Conservation (phyloP, 2,113 vertebrate species). For the Chaetura pelagica region DNA sequence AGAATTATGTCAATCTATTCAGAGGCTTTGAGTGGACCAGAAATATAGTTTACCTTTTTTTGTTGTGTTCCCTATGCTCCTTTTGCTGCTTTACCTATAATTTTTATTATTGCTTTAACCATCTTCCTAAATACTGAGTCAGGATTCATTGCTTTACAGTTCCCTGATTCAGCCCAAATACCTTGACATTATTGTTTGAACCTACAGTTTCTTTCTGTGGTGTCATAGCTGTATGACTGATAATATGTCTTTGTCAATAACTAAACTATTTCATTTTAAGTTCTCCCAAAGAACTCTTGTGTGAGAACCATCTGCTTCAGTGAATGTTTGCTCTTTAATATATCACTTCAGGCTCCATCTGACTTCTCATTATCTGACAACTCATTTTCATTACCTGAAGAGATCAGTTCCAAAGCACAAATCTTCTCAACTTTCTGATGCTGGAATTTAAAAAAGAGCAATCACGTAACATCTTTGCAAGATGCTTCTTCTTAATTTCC, state of each 20-base stretch:
- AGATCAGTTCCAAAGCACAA: not conserved
- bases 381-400: constrained; percentile 24
- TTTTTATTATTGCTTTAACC: not conserved
- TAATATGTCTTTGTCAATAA: not conserved
- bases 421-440: not conserved
- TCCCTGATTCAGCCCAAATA: not conserved
- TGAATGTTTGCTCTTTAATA: constrained; percentile 1
- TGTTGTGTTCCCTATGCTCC: not conserved
- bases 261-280: constrained; percentile 16
- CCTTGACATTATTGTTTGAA: not conserved
- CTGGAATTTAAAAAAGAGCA: constrained; percentile 6
- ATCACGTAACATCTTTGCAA: not conserved
- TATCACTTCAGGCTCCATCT: not conserved
- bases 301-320: constrained; percentile 24
- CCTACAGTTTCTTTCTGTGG: not conserved
- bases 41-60: not conserved
- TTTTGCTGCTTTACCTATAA: not conserved
- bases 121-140: not conserved
- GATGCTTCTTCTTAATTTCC: not conserved
- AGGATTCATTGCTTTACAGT: not conserved
- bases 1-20: not conserved
- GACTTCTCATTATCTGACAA: constrained; percentile 30
- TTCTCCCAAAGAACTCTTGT: not conserved
- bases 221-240: not conserved
- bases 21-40: not conserved